These are phyloP conservation scores for Cottoperca gobio DNA, from an alignment of 2,797 vertebrate species.

Conservation along the genomic window DNA sequence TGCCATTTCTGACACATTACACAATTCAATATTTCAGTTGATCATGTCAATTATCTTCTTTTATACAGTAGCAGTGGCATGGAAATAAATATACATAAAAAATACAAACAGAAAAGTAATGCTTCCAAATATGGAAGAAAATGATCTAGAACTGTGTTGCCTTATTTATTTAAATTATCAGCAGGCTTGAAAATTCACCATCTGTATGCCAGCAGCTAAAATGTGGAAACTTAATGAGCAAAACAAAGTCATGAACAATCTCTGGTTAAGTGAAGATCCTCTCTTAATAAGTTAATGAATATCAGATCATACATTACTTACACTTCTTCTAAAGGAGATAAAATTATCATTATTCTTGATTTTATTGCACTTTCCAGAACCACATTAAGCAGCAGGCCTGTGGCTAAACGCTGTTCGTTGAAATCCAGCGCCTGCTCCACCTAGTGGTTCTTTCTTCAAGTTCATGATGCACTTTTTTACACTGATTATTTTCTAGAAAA, in stretches of 20 bases:
- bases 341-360: slow-evolving; percentile 41
- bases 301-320: slow-evolving; percentile 43
- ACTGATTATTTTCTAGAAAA: slow-evolving; percentile 34
- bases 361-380: slow-evolving; percentile 77
- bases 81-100: slow-evolving; percentile 84
- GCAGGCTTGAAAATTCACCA: slow-evolving; percentile 52
- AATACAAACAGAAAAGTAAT: slow-evolving; percentile 67
- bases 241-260: slow-evolving; percentile 33
- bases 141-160: slow-evolving; percentile 72
- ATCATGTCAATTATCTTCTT: slow-evolving; percentile 67
- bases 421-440: slow-evolving; percentile 31
- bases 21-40: slow-evolving; percentile 68
- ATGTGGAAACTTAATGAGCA: slow-evolving; percentile 15
- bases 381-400: slow-evolving; percentile 17
- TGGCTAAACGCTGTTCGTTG: slow-evolving; percentile 8
- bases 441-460: slow-evolving; percentile 38
- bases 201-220: slow-evolving; percentile 37
- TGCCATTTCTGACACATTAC: slow-evolving; percentile 75
- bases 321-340: slow-evolving; percentile 30
- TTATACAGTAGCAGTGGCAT: slow-evolving; percentile 68
- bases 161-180: slow-evolving; percentile 48
- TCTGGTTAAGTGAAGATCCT: slow-evolving; percentile 12
- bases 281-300: slow-evolving; percentile 43
- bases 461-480: slow-evolving; percentile 57
- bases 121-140: slow-evolving; percentile 88